Conservation (phyloP, 1,140 invertebrate species). For the Gryllus bimaculatus region DNA sequence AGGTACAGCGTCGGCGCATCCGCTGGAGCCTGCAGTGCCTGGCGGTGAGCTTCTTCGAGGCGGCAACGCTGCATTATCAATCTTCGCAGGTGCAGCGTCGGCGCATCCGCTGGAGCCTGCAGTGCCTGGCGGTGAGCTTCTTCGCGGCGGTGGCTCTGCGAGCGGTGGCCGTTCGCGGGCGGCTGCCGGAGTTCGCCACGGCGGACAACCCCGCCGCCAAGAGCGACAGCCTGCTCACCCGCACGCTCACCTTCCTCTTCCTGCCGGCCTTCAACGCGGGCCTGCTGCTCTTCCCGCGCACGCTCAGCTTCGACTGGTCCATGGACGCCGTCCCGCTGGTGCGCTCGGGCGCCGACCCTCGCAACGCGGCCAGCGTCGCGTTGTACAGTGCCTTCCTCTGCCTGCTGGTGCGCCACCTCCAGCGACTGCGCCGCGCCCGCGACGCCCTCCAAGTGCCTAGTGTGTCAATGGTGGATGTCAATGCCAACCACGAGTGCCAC, state of each 20-base stretch:
- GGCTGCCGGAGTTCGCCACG: constrained; percentile 68
- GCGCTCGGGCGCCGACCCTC: constrained; percentile 54
- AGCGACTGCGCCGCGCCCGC: neutral
- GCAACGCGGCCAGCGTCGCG: constrained; percentile 59
- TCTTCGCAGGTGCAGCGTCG: neutral
- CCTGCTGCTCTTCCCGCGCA: constrained; percentile 69
- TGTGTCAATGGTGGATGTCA: neutral
- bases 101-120: neutral
- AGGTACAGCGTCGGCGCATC: neutral
- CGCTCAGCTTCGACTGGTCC: constrained; percentile 89
- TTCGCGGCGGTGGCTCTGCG: constrained; percentile 40
- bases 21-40: neutral
- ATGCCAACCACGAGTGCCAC: neutral
- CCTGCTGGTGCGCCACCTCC: neutral
- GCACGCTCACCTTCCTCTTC: constrained; percentile 76
- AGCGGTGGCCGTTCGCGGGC: constrained; percentile 45
- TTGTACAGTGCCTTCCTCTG: constrained; percentile 47
- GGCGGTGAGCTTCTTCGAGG: constrained; percentile 37
- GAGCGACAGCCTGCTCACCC: constrained; percentile 56
- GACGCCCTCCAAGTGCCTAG: neutral
- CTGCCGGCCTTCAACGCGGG: constrained; percentile 78
- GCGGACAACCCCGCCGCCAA: constrained; percentile 85
- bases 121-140: constrained; percentile 29
- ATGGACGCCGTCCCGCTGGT: constrained; percentile 86
- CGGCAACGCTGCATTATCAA: constrained; percentile 32